A percentile compares a stretch with the other conserved stretches of the same genome.
These are phyloP conservation scores for Gryllus bimaculatus DNA, from an alignment of 1,140 invertebrate genomes.

Conservation along the genomic window DNA sequence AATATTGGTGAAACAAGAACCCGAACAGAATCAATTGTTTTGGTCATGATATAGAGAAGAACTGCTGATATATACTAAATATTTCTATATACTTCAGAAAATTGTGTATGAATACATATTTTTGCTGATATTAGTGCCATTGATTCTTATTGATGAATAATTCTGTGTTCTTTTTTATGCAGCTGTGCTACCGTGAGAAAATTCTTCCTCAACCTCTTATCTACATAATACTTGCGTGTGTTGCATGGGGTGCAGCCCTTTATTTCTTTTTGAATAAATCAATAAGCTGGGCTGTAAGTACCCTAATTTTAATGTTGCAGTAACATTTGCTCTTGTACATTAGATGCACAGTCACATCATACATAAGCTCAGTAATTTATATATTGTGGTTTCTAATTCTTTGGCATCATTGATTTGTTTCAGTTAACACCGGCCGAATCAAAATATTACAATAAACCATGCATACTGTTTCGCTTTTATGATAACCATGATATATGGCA, in stretches of 20 bases:
- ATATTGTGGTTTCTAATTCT: neutral
- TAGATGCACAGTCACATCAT: too few relatives aligned
- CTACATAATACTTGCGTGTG: slow-evolving; percentile 53
- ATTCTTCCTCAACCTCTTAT: slow-evolving; percentile 50
- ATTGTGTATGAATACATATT: too few relatives aligned
- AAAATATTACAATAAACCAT: slow-evolving; percentile 61
- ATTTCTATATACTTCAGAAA: too few relatives aligned
- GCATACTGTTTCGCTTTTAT: slow-evolving; percentile 67
- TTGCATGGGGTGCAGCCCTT: slow-evolving; percentile 58
- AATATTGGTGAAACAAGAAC: too few relatives aligned
- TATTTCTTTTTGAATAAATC: slow-evolving; percentile 68
- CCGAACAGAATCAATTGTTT: too few relatives aligned
- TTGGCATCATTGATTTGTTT: slow-evolving; percentile 17
- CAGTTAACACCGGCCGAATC: slow-evolving; percentile 71
- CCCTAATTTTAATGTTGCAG: too few relatives aligned
- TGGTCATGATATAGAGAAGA: too few relatives aligned
- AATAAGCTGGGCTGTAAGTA: slow-evolving; percentile 67
- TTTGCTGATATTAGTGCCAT: neutral
- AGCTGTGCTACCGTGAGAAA: slow-evolving; percentile 10
- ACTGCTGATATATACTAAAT: too few relatives aligned
- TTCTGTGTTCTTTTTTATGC: slow-evolving; percentile 5
- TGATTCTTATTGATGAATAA: neutral
- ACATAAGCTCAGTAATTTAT: too few relatives aligned
- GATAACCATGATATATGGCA: slow-evolving; percentile 89
- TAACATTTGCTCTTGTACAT: too few relatives aligned